A percentile compares a stretch with the other conserved stretches of the same genome.
These are phyloP conservation scores for Nibea albiflora DNA, from an alignment of 2,113 vertebrate species.

Conservation along the genomic window DNA sequence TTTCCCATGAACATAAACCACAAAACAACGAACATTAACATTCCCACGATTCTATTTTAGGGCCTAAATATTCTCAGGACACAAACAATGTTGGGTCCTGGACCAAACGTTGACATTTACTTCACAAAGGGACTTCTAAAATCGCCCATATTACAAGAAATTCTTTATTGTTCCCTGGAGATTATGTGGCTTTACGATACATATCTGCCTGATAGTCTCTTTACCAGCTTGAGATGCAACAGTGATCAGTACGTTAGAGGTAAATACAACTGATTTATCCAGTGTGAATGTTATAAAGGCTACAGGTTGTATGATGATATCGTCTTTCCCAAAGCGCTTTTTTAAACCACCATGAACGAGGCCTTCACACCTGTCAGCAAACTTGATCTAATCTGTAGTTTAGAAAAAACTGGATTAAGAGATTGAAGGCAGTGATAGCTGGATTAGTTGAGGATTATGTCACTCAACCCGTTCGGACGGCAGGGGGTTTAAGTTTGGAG, in stretches of 20 bases:
- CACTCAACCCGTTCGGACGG: constrained; percentile 53
- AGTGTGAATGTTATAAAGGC: background rate
- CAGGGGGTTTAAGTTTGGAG: constrained; percentile 33
- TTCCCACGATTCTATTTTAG: background rate
- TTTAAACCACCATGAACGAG: constrained; percentile 23
- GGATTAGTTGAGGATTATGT: constrained; percentile 71
- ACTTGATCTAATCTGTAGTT: constrained; percentile 55
- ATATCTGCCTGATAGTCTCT: background rate
- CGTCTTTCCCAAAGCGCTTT: constrained; percentile 29
- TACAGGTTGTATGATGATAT: constrained; percentile 8
- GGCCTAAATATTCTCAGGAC: background rate
- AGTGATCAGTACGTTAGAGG: background rate
- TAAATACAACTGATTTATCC: background rate
- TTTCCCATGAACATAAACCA: background rate
- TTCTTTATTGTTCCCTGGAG: background rate
- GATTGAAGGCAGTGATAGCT: constrained; percentile 64
- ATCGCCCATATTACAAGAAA: background rate
- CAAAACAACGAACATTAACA: background rate
- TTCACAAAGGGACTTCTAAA: constrained; percentile 12
- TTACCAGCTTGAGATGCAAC: background rate
- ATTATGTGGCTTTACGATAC: background rate
- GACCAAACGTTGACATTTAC: background rate
- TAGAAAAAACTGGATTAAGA: constrained; percentile 64
- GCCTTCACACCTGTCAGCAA: constrained; percentile 50
- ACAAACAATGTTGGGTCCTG: background rate